These are phyloP conservation scores for Kryphioiulus occultus DNA, from an alignment of 2,888 invertebrate genomes.

Conservation along the genomic window DNA sequence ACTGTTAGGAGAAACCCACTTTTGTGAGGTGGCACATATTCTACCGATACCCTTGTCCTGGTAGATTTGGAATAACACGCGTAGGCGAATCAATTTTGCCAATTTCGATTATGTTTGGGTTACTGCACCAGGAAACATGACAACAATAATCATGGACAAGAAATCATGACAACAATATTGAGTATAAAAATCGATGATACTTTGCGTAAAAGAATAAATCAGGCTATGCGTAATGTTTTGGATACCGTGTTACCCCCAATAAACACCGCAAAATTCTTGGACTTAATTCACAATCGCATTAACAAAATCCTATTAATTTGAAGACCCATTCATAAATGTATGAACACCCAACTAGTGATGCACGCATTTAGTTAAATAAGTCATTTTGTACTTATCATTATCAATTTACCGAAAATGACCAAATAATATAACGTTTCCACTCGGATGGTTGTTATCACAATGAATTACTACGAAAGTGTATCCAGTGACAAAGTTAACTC, in stretches of 20 bases:
- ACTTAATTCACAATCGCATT: background rate
- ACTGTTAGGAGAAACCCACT: too few relatives aligned
- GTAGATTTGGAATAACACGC: too few relatives aligned
- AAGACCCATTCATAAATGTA: background rate
- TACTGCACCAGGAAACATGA: too few relatives aligned
- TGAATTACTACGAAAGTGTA: background rate
- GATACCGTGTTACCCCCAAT: background rate
- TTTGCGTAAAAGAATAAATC: too few relatives aligned
- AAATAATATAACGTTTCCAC: background rate
- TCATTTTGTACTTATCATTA: background rate
- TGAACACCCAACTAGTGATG: background rate
- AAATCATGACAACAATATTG: too few relatives aligned
- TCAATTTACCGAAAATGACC: background rate
- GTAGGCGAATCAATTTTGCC: too few relatives aligned
- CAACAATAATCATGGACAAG: too few relatives aligned
- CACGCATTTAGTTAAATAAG: background rate
- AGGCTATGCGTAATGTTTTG: too few relatives aligned
- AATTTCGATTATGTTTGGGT: too few relatives aligned
- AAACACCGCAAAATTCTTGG: background rate
- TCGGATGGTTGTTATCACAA: background rate
- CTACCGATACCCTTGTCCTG: too few relatives aligned
- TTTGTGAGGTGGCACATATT: too few relatives aligned
- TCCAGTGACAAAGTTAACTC: background rate
- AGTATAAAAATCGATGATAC: too few relatives aligned
- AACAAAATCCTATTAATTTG: background rate